A percentile compares a stretch with the other conserved stretches of the same genome.
Evolutionary conservation across 2,113 vertebrate genomes (phyloP).

Genomic region (Datnioides undecimradiatus): DNA sequence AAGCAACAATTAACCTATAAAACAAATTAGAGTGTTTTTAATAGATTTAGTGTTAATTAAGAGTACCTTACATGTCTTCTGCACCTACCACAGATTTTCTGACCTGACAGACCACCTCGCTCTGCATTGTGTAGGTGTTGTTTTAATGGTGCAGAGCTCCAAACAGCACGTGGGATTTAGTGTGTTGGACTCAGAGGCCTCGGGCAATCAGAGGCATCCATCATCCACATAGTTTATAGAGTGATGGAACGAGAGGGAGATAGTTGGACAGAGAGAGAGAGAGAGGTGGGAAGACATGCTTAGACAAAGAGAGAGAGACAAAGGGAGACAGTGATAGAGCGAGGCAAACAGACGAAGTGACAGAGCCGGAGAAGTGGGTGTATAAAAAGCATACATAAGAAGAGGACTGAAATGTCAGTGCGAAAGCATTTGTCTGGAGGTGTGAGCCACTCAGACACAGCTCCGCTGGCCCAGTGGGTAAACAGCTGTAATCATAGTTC

Average conservation of each 20-base stretch:
- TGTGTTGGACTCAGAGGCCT: conserved; percentile 56
- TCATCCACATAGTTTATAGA: conserved; percentile 60
- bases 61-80: background rate
- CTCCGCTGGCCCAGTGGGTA: conserved; percentile 47
- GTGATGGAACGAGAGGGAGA: conserved; percentile 33
- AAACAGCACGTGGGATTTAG: conserved; percentile 40
- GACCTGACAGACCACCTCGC: conserved; percentile 23
- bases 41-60: conserved; percentile 4
- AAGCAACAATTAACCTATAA: background rate
- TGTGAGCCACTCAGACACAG: conserved; percentile 70
- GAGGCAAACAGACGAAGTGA: conserved; percentile 58
- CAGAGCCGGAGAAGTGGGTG: conserved; percentile 61
- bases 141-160: conserved; percentile 59
- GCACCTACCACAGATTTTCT: conserved; percentile 6
- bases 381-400: conserved; percentile 71
- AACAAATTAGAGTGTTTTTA: conserved; percentile 19
- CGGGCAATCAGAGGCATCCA: conserved; percentile 66
- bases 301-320: conserved; percentile 42
- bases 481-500: conserved; percentile 71
- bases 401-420: conserved; percentile 68
- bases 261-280: background rate
- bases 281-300: conserved; percentile 22
- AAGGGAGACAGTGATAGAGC: conserved; percentile 51
- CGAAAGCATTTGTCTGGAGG: conserved; percentile 67
- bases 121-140: conserved; percentile 61